A percentile compares a stretch with the other conserved stretches of the same genome.
Conservation (phyloP, 1,140 invertebrate species). For the Aphelinus atriplicis region DNA sequence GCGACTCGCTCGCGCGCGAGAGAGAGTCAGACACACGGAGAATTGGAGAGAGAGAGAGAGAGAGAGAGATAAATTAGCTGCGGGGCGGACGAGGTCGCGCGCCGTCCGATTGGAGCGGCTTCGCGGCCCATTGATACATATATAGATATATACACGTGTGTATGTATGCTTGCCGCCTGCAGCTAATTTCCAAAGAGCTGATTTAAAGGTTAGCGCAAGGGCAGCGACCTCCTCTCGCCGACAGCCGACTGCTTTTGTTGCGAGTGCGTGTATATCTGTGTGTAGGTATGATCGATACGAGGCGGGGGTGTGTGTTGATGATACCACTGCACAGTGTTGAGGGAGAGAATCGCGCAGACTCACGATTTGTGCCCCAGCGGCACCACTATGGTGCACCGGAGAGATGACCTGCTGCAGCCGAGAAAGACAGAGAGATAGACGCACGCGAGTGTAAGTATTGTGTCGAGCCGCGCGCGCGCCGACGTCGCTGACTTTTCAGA, state of each 20-base stretch:
- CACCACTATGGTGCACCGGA: too few species aligned
- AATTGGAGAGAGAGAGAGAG: too few species aligned
- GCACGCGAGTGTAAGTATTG: not conserved
- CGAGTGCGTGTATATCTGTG: not conserved
- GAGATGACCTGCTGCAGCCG: slow-evolving; percentile 1
- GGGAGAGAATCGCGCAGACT: too few species aligned
- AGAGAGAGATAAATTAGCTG: too few species aligned
- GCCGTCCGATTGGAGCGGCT: too few species aligned
- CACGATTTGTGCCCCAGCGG: too few species aligned
- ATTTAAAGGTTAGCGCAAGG: not conserved
- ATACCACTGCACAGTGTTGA: not conserved
- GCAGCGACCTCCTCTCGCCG: slow-evolving; percentile 16
- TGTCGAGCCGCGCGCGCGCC: not conserved
- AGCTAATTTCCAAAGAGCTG: not conserved
- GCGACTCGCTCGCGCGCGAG: not conserved
- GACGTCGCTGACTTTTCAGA: not conserved
- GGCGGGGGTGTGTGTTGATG: not conserved
- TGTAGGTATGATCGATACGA: not conserved
- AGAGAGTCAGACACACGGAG: too few species aligned
- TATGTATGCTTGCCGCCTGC: too few species aligned
- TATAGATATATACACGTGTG: not conserved
- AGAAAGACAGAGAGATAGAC: not conserved
- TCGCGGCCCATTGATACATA: not conserved
- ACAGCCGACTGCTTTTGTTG: not conserved
- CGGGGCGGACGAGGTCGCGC: too few species aligned